Conservation (phyloP, 1,140 invertebrate species). For the Aphaenogaster rudis region DNA sequence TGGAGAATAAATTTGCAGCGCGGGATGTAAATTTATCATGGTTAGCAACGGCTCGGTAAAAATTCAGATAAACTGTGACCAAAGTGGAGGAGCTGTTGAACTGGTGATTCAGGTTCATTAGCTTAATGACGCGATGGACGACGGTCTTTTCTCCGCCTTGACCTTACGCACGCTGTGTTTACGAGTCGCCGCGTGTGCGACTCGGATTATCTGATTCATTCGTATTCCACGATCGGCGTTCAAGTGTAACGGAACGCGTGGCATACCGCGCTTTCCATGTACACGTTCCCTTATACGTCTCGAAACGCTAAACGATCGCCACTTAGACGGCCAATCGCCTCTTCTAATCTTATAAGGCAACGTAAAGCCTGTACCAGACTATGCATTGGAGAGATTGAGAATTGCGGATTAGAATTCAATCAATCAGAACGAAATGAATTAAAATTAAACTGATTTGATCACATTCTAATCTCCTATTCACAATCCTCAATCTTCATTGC, state of each 20-base stretch:
- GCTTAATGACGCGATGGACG: neutral
- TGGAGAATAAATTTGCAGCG: neutral
- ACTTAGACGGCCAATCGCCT: neutral
- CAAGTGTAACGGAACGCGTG: conserved; percentile 69
- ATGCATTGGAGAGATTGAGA: too few relatives aligned
- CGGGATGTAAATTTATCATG: neutral
- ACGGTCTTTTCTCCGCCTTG: conserved; percentile 55
- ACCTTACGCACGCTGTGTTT: conserved; percentile 69
- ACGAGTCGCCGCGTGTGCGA: conserved; percentile 32
- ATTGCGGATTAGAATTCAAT: too few relatives aligned
- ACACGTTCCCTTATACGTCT: conserved; percentile 29
- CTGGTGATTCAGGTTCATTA: neutral
- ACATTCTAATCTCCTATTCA: too few relatives aligned
- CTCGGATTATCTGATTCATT: conserved; percentile 59
- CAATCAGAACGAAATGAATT: too few relatives aligned
- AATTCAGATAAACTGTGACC: neutral
- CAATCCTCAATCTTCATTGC: too few relatives aligned
- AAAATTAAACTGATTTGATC: too few relatives aligned
- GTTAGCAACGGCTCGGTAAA: neutral
- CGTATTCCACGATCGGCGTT: conserved; percentile 53
- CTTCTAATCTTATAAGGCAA: neutral
- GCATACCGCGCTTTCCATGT: conserved; percentile 39
- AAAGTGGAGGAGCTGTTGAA: neutral
- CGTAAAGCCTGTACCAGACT: too few relatives aligned
- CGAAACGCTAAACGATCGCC: conserved; percentile 38